phyloP scores from a whole-genome alignment of 2,888 invertebrate species.

The Tillus elongatus region DNA sequence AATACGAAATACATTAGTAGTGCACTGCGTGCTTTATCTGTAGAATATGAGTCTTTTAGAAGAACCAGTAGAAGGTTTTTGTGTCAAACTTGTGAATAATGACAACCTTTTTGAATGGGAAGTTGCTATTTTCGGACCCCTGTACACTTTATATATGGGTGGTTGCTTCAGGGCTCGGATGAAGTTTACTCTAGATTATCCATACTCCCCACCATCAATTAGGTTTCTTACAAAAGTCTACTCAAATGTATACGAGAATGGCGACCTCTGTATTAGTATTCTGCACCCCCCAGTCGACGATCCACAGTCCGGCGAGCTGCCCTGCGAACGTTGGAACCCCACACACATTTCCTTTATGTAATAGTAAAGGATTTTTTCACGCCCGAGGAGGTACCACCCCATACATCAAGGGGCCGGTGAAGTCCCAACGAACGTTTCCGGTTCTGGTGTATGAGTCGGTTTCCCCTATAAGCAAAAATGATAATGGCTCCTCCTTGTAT shows the following conservation, averaged over 20 bases:
- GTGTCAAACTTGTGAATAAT: constrained; percentile 90
- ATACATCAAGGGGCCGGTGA: too few relatives aligned
- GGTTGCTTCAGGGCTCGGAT: constrained; percentile 99
- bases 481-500: too few relatives aligned
- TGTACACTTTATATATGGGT: constrained; percentile 96
- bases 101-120: constrained; percentile 99
- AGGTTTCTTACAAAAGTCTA: too few relatives aligned
- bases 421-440: too few relatives aligned
- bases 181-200: too few relatives aligned
- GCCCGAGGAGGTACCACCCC: too few relatives aligned
- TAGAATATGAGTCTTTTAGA: constrained; percentile 95
- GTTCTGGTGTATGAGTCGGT: too few relatives aligned
- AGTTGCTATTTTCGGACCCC: constrained; percentile 99
- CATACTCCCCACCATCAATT: too few relatives aligned
- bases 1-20: constrained; percentile 51
- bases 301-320: constrained; percentile 96
- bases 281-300: constrained; percentile 98
- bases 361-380: too few relatives aligned
- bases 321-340: constrained; percentile 99
- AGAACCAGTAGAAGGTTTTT: constrained; percentile 95
- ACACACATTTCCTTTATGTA: too few relatives aligned
- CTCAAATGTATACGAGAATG: too few relatives aligned
- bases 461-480: too few relatives aligned
- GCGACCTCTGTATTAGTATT: constrained; percentile 98
- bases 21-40: constrained; percentile 81